Percentiles rank a stretch among this genome's conserved stretches.
Conservation (phyloP, 1,140 invertebrate genomes). For the Nylanderia fulva region DNA sequence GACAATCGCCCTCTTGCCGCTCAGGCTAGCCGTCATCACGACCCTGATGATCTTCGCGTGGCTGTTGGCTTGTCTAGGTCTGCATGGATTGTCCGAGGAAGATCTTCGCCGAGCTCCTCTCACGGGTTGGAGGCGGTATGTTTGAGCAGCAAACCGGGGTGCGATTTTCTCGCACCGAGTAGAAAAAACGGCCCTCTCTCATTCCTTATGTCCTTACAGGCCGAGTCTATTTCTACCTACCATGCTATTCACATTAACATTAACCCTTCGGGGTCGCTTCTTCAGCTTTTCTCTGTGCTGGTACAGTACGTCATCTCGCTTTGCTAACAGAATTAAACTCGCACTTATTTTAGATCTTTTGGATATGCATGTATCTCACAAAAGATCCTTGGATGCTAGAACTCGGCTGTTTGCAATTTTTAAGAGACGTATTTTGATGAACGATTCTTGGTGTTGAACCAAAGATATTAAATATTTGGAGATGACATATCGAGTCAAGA, state of each 20-base stretch:
- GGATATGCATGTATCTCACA: no score
- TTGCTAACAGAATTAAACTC: not conserved
- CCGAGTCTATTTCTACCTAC: not conserved
- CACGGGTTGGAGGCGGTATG: conserved; percentile 93
- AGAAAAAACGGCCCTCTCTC: not conserved
- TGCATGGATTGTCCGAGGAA: conserved; percentile 91
- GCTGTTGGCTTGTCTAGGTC: conserved; percentile 92
- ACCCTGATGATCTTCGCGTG: conserved; percentile 92
- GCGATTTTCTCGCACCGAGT: not conserved
- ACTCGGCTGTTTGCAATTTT: not conserved
- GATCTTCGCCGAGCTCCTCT: conserved; percentile 91
- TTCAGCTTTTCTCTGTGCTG: not conserved
- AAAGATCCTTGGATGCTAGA: conserved; percentile 7
- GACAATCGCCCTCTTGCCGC: conserved; percentile 91
- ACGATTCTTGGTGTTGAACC: not conserved
- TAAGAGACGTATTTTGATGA: not conserved
- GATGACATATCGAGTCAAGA: not conserved
- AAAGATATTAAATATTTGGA: not conserved
- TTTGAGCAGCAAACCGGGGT: conserved; percentile 34
- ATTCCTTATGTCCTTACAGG: not conserved
- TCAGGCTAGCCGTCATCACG: conserved; percentile 91
- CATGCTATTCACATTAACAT: not conserved
- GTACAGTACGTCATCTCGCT: not conserved
- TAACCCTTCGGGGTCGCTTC: conserved; percentile 1
- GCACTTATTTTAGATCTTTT: no score